A percentile compares a stretch with the other conserved stretches of the same genome.
Conservation (phyloP, 2,888 invertebrate species). For the Nematopogon swammerdamellus region DNA sequence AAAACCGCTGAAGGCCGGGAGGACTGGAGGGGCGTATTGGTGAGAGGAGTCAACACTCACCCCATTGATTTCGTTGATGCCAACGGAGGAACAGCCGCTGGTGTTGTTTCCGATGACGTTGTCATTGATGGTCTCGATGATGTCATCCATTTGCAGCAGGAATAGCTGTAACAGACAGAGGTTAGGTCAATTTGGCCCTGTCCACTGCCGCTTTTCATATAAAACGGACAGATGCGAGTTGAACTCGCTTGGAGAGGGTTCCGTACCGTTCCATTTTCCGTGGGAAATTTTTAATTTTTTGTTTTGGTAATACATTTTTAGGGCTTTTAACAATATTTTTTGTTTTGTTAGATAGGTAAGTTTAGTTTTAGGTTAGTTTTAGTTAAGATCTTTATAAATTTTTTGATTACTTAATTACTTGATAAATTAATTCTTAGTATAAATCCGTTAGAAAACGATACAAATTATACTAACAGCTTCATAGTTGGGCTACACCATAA, state of each 20-base stretch:
- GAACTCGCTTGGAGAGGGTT: too few species aligned
- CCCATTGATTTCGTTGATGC: constrained; percentile 52
- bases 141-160: constrained; percentile 80
- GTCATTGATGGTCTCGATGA: constrained; percentile 60
- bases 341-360: constrained; percentile 1
- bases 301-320: not conserved
- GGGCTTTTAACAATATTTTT: too few species aligned
- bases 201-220: not conserved
- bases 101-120: constrained; percentile 46
- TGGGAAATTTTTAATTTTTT: not conserved
- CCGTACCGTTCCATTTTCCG: too few species aligned
- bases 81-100: constrained; percentile 77
- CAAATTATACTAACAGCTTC: too few species aligned
- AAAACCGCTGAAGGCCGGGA: too few species aligned
- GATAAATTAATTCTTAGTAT: too few species aligned
- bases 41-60: not conserved
- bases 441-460: too few species aligned
- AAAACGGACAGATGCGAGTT: not conserved
- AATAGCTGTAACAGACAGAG: constrained; percentile 62
- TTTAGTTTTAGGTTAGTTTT: too few species aligned
- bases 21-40: too few species aligned
- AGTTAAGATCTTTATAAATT: too few species aligned
- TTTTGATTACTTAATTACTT: too few species aligned
- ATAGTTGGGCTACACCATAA: too few species aligned
- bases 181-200: not conserved